Evolutionary conservation across 2,113 vertebrate genomes (phyloP).

Genomic region (Saguinus imperator): DNA sequence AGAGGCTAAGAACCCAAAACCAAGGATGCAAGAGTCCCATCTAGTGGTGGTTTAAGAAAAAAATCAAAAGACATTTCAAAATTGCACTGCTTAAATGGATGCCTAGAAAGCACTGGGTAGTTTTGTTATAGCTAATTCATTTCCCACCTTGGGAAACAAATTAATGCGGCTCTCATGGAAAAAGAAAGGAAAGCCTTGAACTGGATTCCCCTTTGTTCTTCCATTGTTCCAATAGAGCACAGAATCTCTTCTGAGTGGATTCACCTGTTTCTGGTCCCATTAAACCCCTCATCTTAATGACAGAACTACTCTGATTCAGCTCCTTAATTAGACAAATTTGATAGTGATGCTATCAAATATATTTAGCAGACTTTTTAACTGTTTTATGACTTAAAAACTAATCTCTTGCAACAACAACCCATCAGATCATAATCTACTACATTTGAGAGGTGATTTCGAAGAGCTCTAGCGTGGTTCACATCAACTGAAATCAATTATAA

Average conservation of each 20-base stretch:
- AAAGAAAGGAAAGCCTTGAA: background rate
- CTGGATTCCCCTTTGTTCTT: background rate
- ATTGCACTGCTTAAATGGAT: background rate
- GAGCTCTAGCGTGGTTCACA: background rate
- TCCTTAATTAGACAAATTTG: background rate
- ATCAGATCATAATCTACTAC: background rate
- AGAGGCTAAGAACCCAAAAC: background rate
- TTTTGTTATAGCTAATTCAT: constrained; percentile 10
- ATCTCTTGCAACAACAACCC: background rate
- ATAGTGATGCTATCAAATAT: background rate
- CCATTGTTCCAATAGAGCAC: background rate
- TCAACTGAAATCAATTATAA: background rate
- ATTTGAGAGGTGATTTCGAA: background rate
- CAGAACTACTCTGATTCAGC: background rate
- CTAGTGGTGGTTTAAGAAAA: constrained; percentile 73
- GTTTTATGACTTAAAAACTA: background rate
- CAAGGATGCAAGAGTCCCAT: constrained; percentile 66
- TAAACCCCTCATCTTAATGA: background rate
- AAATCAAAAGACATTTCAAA: constrained; percentile 27
- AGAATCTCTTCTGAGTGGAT: background rate
- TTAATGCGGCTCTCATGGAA: background rate
- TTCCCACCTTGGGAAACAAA: background rate
- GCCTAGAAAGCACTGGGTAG: background rate
- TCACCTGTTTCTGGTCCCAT: background rate
- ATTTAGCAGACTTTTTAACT: background rate